Base-by-base conservation (phyloP, 2,888 invertebrate genomes). In the Drosophila paracracens region DNA sequence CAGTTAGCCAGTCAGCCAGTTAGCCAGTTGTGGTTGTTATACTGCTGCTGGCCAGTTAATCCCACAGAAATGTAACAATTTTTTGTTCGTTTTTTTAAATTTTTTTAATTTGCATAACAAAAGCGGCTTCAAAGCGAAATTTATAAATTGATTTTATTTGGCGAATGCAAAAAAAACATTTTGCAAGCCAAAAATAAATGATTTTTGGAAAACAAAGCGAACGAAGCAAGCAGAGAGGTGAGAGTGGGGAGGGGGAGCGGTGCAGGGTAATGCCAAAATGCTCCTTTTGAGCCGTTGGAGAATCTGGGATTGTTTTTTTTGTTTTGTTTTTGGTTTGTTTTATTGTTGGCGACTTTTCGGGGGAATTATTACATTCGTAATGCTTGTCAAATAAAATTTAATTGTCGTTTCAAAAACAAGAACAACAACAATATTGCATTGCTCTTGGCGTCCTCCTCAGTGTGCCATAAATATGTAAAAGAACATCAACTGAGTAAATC, bases 331-430 rank as follows among this genome's bases (percentile, higher is more conserved):
- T 59, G 66, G 51, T 60, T 59, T 67, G 50, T 38, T 46, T 25
- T 25, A 62, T 78, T 74, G 77, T 74, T 75, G 70, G 75, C 74
- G 75, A 75, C 79, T 50, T 54, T 57, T 46, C 6, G 50, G 50
- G 51, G 77, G 85, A 90, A 89, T 91, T 91, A 91, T 91, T 88
- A 83, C 90, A 89, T 79, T 87, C 83, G 86, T 75, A 90, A 90
- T 88, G 82, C 83, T 85, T 83, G 92, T 91, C 90, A 91, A 89
- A 91, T 91, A 90, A 86, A 91, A 91, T 89, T 91, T 92, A 91
- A 92, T 91, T 91, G 90, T 88, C 81, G 74, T 76, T 71, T 62
- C 56, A 43, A 48, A 46, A 68, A 60, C 16, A 54, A 60, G 48
- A 58, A 38, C n/a, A n/a, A 38, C 38, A 25, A 53, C 11, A 61